Percentiles rank a stretch among this genome's conserved stretches.
Evolutionary conservation across 2,113 vertebrate genomes (phyloP).

Genomic region (Delphinapterus leucas): DNA sequence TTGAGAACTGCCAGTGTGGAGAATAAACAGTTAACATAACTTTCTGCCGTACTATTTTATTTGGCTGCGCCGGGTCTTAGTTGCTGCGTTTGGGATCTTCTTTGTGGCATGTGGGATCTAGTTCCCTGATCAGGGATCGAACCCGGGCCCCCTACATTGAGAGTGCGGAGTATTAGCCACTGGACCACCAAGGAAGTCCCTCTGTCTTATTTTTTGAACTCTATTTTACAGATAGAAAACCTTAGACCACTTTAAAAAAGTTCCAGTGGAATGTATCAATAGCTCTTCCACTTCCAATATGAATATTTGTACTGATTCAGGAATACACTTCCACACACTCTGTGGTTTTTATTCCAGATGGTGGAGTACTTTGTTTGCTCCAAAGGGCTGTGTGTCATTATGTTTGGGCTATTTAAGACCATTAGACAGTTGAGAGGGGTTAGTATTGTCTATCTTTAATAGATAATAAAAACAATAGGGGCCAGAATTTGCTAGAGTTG

Average conservation of each 20-base stretch:
- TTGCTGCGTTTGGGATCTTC: too few species aligned
- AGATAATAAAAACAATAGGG: neutral
- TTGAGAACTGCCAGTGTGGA: neutral
- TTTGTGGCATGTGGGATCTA: too few species aligned
- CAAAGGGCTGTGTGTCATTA: neutral
- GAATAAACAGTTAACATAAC: neutral
- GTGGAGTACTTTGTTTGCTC: neutral
- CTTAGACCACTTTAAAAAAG: neutral
- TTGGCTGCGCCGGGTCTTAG: too few species aligned
- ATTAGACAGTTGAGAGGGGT: too few species aligned
- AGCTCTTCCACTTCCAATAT: neutral
- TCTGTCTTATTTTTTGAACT: neutral
- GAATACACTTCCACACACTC: neutral
- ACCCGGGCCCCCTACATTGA: too few species aligned
- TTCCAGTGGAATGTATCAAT: neutral
- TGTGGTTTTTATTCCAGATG: neutral
- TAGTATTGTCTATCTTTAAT: neutral
- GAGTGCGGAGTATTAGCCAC: too few species aligned
- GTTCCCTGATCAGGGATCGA: too few species aligned
- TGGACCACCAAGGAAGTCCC: too few species aligned
- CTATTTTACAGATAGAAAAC: neutral
- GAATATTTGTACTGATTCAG: neutral
- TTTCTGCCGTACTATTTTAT: neutral
- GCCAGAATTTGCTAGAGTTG: neutral
- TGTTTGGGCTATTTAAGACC: neutral